These are phyloP conservation scores for Taphrorychus bicolor DNA, from an alignment of 2,888 invertebrate species.

Conservation along the genomic window DNA sequence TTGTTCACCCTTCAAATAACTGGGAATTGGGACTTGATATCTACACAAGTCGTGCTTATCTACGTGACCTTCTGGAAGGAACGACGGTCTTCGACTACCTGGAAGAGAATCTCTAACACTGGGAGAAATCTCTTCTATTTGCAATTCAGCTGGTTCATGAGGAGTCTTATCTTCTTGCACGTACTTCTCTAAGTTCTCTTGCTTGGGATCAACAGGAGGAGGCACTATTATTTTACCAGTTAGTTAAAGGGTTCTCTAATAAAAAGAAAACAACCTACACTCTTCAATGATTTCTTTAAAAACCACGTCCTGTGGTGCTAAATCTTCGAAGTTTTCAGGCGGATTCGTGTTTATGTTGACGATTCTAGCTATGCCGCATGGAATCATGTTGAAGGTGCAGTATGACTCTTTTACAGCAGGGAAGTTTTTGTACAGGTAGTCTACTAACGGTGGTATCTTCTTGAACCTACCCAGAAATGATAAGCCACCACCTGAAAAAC, in stretches of 20 bases:
- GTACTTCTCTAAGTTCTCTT: conserved; percentile 30
- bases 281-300: conserved; percentile 27
- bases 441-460: conserved; percentile 45
- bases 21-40: conserved; percentile 41
- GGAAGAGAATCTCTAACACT: conserved; percentile 37
- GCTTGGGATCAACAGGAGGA: conserved; percentile 41
- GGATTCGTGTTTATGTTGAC: conserved; percentile 49
- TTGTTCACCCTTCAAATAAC: conserved; percentile 32
- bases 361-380: conserved; percentile 48
- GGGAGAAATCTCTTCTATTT: conserved; percentile 45
- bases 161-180: conserved; percentile 34
- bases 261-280: conserved; percentile 15
- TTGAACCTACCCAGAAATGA: conserved; percentile 49
- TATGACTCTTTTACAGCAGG: conserved; percentile 35
- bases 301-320: conserved; percentile 27
- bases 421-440: conserved; percentile 47
- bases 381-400: conserved; percentile 41
- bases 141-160: conserved; percentile 25
- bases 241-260: too few species aligned
- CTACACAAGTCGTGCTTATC: conserved; percentile 42
- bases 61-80: conserved; percentile 38
- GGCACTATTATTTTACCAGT: conserved; percentile 20
- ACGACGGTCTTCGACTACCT: conserved; percentile 42
- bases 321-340: conserved; percentile 42
- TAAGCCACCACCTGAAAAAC: too few species aligned